These are phyloP conservation scores for Hipposideros larvatus DNA, from an alignment of 2,797 vertebrate genomes.

Conservation along the genomic window DNA sequence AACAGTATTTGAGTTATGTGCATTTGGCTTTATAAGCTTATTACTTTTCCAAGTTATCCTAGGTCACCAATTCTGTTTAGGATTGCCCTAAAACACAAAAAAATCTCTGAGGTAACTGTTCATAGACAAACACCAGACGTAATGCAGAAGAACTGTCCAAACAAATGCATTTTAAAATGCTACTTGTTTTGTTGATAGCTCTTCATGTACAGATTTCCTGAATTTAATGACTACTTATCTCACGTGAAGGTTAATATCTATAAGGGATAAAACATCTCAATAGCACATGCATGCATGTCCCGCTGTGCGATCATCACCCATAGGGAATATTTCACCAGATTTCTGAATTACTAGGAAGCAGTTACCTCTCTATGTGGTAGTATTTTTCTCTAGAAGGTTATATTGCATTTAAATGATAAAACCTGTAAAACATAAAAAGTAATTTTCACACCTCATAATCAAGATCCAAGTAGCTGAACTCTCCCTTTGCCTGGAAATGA, in stretches of 20 bases:
- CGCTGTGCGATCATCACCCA: accelerated
- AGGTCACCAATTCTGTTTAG: neutral
- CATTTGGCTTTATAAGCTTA: neutral
- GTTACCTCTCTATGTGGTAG: neutral
- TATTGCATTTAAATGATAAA: conserved; percentile 61
- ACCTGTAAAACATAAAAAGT: conserved; percentile 76
- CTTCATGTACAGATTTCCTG: neutral
- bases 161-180: neutral
- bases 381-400: neutral
- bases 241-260: neutral
- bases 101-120: neutral
- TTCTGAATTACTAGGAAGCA: neutral
- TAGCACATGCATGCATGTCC: accelerated
- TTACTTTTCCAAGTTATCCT: neutral
- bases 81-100: neutral
- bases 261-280: neutral
- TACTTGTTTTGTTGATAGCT: neutral
- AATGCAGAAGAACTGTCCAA: neutral
- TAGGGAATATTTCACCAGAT: neutral
- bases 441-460: conserved; percentile 92
- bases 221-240: neutral
- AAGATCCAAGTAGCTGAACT: conserved; percentile 90
- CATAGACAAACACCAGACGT: neutral
- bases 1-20: neutral
- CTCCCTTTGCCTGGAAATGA: conserved; percentile 90